Percentiles rank a stretch among this genome's conserved stretches.
phyloP scores from a whole-genome alignment of 1,140 invertebrate genomes.

The Drosophila eugracilis region DNA sequence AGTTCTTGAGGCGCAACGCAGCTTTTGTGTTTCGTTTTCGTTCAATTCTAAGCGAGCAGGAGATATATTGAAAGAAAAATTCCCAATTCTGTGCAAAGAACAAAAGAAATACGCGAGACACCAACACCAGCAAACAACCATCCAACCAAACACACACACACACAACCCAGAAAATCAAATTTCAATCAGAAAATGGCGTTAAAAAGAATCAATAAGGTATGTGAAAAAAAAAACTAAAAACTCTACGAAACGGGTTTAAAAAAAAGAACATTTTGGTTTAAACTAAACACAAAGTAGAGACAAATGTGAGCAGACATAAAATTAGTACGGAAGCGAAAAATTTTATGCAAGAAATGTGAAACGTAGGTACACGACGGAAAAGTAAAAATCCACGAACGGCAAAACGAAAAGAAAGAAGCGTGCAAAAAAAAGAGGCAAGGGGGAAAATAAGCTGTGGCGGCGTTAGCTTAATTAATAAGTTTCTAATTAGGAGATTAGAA shows the following conservation, averaged over 20 bases:
- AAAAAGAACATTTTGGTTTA: slow-evolving; percentile 22
- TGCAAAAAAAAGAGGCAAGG: slow-evolving; percentile 65
- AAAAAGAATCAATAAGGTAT: slow-evolving; percentile 98
- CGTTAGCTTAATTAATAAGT: slow-evolving; percentile 67
- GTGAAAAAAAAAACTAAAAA: slow-evolving; percentile 84
- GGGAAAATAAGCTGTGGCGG: slow-evolving; percentile 42
- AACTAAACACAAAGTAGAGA: slow-evolving; percentile 33
- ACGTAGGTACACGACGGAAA: slow-evolving; percentile 74
- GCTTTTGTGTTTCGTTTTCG: slow-evolving; percentile 79
- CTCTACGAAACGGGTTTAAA: slow-evolving; percentile 24
- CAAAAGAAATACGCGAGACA: slow-evolving; percentile 74
- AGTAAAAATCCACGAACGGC: too few relatives aligned
- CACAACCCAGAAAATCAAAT: slow-evolving; percentile 84
- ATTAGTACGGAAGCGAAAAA: slow-evolving; percentile 63
- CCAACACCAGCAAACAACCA: slow-evolving; percentile 61
- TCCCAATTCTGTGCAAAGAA: slow-evolving; percentile 68
- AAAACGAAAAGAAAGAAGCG: slow-evolving; percentile 83
- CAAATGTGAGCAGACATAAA: slow-evolving; percentile 48
- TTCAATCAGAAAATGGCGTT: slow-evolving; percentile 91
- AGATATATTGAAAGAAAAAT: slow-evolving; percentile 19
- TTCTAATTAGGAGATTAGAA: slow-evolving; percentile 36
- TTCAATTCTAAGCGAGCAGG: slow-evolving; percentile 29
- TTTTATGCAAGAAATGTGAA: slow-evolving; percentile 85
- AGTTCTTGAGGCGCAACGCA: slow-evolving; percentile 60
- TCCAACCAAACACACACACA: slow-evolving; percentile 69